phyloP scores from a whole-genome alignment of 2,113 vertebrate genomes.

The Colius striatus region DNA sequence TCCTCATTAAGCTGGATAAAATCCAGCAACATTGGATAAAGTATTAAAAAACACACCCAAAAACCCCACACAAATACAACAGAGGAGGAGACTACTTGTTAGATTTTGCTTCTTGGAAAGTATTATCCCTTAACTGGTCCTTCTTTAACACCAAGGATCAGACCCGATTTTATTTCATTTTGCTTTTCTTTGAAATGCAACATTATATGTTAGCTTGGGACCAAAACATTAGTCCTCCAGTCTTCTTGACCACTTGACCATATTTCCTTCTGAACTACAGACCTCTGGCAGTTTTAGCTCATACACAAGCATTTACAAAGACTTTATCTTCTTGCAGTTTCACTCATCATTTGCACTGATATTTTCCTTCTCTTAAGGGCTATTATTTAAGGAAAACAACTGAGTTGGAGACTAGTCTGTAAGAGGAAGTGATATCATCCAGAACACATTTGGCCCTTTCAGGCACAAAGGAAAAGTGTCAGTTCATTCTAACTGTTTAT shows the following conservation, averaged over 20 bases:
- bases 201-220: not conserved
- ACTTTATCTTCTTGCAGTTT: not conserved
- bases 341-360: not conserved
- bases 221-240: not conserved
- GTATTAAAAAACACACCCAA: not conserved
- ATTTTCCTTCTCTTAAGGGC: not conserved
- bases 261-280: not conserved
- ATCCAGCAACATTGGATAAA: not conserved
- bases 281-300: not conserved
- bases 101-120: not conserved
- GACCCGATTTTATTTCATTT: not conserved
- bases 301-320: not conserved
- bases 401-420: not conserved
- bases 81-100: not conserved
- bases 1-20: not conserved
- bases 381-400: not conserved
- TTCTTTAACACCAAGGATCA: not conserved
- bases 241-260: not conserved
- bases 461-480: not conserved
- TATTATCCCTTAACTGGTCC: not conserved
- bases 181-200: not conserved
- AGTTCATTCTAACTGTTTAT: not conserved
- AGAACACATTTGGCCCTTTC: not conserved
- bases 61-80: not conserved
- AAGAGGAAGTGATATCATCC: constrained; percentile 4